Evolutionary conservation across 2,113 vertebrate genomes (phyloP), one percentile per base, ranked within the genome.

Genomic region (Ovis aries): DNA sequence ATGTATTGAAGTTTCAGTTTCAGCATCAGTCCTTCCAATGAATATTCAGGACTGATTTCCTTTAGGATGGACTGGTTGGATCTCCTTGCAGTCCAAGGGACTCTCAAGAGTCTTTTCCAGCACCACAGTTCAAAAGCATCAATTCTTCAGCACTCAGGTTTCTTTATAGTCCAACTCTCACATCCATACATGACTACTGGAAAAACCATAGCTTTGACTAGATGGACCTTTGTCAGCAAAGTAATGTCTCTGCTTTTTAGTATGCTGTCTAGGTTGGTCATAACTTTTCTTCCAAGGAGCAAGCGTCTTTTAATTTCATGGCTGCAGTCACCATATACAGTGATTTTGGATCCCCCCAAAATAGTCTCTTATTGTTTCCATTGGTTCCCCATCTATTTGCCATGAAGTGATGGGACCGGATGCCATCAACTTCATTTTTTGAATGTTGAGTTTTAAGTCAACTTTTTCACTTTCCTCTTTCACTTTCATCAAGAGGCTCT

Each of bases 81-180:
- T 67, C 33, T 67, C 33, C 64, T 36, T 67, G 64, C 33, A 67
- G 33, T 67, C 64, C 64, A 36, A 67, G 64, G 64, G 33, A 36
- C 64, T 67, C 64, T 67, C 64, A 71, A 36, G 17, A 36, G n/a
- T 71, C 64, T n/a, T 71, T 19, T 71, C n/a, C 64, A 71, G 0
- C n/a, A 71, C n/a, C n/a, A 71, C 9, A 36, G 64, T 71, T 71
- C 64, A 71, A 71, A 71, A 71, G 64, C 64, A 36, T 71, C n/a
- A 71, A 12, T 71, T 36, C n/a, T 36, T 36, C 0, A 0, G 7
- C 3, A 2, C n/a, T 71, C 19, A 71, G 17, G 9, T 23, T 71
- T 36, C 64, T 71, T 71, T 12, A 71, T 1, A 23, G 64, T 23
- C 19, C 64, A 21, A 71, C 64, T 71, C 17, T 36, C 64, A 12